Conservation (phyloP, 2,113 vertebrate species). For the Heterotilapia buettikoferi region DNA sequence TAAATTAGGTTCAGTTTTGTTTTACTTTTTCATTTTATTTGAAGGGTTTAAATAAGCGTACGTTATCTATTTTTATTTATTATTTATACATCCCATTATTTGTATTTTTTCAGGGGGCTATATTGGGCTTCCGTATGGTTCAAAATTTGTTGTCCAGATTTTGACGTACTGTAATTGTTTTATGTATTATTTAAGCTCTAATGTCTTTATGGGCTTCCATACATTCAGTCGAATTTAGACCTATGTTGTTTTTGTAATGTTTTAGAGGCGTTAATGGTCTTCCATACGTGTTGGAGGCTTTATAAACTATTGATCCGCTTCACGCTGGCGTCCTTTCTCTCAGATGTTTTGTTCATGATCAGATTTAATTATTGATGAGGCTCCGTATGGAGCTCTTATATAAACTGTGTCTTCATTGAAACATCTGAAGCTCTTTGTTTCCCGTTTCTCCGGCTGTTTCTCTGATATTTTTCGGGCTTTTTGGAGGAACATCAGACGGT, state of each 20-base stretch:
- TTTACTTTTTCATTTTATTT: neutral
- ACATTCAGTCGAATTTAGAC: neutral
- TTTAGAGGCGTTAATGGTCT: neutral
- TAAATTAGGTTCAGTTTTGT: neutral
- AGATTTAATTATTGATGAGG: slow-evolving; percentile 16
- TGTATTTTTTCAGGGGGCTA: neutral
- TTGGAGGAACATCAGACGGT: neutral
- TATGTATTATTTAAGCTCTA: neutral
- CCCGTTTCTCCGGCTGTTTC: neutral
- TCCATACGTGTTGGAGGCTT: neutral
- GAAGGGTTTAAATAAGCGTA: neutral
- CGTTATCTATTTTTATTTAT: neutral
- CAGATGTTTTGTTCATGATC: neutral
- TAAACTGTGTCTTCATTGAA: neutral
- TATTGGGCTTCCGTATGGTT: neutral
- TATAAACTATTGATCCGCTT: neutral
- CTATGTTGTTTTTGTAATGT: neutral
- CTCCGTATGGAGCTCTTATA: neutral
- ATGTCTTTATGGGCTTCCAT: neutral
- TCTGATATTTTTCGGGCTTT: neutral
- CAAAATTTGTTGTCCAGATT: neutral
- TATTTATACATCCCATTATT: neutral
- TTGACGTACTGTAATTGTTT: neutral
- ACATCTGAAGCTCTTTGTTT: neutral
- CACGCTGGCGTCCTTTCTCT: neutral